Evolutionary conservation across 2,888 invertebrate genomes (phyloP).

Genomic region (Hypena proboscidalis): DNA sequence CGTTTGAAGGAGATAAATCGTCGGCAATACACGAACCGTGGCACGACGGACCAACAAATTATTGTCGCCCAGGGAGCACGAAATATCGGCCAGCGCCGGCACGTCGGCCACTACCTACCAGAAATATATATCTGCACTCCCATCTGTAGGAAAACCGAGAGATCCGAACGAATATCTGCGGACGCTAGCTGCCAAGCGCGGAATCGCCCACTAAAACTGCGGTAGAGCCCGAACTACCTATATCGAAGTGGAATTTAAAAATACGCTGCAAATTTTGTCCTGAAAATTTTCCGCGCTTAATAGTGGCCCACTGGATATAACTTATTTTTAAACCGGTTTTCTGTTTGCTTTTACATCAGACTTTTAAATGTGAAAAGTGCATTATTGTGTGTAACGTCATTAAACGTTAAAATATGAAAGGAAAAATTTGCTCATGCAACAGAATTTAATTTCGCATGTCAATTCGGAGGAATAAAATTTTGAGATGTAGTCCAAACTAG

Average conservation of each 20-base stretch:
- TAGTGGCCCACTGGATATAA: background rate
- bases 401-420: too few relatives aligned
- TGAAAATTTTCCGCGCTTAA: background rate
- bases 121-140: constrained; percentile 64
- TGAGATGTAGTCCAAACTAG: constrained; percentile 4
- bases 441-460: background rate
- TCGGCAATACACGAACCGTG: constrained; percentile 64
- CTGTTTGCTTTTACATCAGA: too few relatives aligned
- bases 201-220: constrained; percentile 28
- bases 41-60: constrained; percentile 79
- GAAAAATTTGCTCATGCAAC: background rate
- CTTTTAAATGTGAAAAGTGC: too few relatives aligned
- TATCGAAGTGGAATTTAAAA: constrained; percentile 6
- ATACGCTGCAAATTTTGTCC: background rate
- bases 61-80: constrained; percentile 78
- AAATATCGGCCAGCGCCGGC: constrained; percentile 69
- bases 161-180: constrained; percentile 41
- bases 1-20: constrained; percentile 71
- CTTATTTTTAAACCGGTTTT: too few relatives aligned
- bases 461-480: constrained; percentile 1
- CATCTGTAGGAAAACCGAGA: constrained; percentile 48
- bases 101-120: constrained; percentile 61
- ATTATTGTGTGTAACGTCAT: too few relatives aligned
- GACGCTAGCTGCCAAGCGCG: constrained; percentile 15
- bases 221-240: constrained; percentile 28